Evolutionary conservation across 2,113 vertebrate species (phyloP).

Genomic region (Macaca fascicularis): T2T-MFA8v1.1 NC_088377.1:57317001-57317500

Average conservation of each 20-base stretch:
- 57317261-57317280: neutral
- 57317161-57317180: slow-evolving; percentile 66
- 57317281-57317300: neutral
- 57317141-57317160: slow-evolving; percentile 77
- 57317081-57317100: slow-evolving; percentile 60
- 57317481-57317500: accelerated
- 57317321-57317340: neutral
- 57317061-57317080: neutral
- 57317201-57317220: neutral
- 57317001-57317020: slow-evolving; percentile 79
- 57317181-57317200: slow-evolving; percentile 9
- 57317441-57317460: no score
- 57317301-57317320: neutral
- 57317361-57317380: accelerated
- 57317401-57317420: neutral
- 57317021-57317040: neutral
- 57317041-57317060: slow-evolving; percentile 57
- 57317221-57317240: neutral
- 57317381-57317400: neutral
- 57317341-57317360: neutral
- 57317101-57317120: slow-evolving; percentile 54
- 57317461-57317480: neutral
- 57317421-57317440: neutral
- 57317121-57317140: slow-evolving; percentile 77
- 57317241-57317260: neutral